Evolutionary conservation across 2,888 invertebrate genomes (phyloP), one percentile per base, ranked within the genome.

Genomic region (Schizaphis graminum): DNA sequence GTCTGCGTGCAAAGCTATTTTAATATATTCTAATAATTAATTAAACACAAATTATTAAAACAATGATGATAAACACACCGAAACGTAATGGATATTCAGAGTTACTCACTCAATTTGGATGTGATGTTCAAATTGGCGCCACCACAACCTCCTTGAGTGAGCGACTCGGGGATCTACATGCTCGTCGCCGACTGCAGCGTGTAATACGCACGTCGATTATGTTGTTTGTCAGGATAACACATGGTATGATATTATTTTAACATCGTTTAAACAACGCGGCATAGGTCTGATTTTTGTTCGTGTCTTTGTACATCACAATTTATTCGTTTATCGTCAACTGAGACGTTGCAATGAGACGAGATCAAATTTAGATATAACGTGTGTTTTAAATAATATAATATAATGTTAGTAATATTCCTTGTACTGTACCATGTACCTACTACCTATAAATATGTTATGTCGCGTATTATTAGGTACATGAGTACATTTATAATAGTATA

Each of bases 141-240:
- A 98, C 98, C 99, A 99, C 99, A 99, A 99, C 99, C 99, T 99
- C 99, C 99, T 99, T 99, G 99, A 99, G 99, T 99, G 99, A 99
- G 99, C 99, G 98, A 98, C 97, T 96, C 97, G 95, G 96, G 84
- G 28, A 93, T 92, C 94, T 86, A 90, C 91, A 90, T 87, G 61
- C 47, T 89, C 94, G 67, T 91, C 91, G 85, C 28, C 84, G 26
- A 35, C 21, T n/a, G 13, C 1, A n/a, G 16, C 28, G 13, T 61
- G 24, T 28, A 61, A 13, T 67, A n/a, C n/a, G 21, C 77, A 1
- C 2, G 8, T 35, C 2, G 5, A 77, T 35, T 77, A 53, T 53
- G 16, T 35, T 77, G 21, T 35, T 21, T 35, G 77, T 77, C 16
- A 1, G 77, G 35, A 21, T 77, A 35, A 77, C 77, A 77, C 35